phyloP scores from a whole-genome alignment of 64 coral and sea anemone species.

The Actinia equina region DNA sequence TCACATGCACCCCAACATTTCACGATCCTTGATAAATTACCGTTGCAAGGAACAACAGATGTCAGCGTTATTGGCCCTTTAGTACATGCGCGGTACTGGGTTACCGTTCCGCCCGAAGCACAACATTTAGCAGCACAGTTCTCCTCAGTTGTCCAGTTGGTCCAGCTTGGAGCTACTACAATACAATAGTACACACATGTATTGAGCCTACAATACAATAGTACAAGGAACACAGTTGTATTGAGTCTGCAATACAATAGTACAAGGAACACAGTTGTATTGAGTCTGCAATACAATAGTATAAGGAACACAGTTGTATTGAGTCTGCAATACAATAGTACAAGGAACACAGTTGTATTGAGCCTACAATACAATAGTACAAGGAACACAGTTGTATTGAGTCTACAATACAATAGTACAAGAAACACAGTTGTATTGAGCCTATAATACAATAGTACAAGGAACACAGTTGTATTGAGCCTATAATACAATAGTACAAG shows the following conservation, averaged over 20 bases:
- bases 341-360: no score
- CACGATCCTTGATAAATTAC: neutral
- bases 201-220: neutral
- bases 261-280: no score
- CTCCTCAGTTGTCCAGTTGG: neutral
- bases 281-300: no score
- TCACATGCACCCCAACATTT: neutral
- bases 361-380: no score
- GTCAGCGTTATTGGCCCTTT: neutral
- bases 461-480: no score
- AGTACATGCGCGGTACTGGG: neutral
- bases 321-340: no score
- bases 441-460: neutral
- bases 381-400: no score
- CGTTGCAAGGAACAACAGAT: neutral
- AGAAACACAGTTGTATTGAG: neutral
- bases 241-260: no score
- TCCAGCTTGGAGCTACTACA: constrained; percentile 6
- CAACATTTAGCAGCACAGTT: constrained; percentile 12
- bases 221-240: no score
- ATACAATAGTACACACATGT: neutral
- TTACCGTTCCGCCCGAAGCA: constrained; percentile 11
- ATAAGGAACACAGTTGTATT: no score
- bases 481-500: no score
- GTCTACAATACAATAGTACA: neutral